Evolutionary conservation across 2,797 vertebrate genomes (phyloP), one percentile per base, ranked within the genome.

Genomic region (Danio kyathit): DNA sequence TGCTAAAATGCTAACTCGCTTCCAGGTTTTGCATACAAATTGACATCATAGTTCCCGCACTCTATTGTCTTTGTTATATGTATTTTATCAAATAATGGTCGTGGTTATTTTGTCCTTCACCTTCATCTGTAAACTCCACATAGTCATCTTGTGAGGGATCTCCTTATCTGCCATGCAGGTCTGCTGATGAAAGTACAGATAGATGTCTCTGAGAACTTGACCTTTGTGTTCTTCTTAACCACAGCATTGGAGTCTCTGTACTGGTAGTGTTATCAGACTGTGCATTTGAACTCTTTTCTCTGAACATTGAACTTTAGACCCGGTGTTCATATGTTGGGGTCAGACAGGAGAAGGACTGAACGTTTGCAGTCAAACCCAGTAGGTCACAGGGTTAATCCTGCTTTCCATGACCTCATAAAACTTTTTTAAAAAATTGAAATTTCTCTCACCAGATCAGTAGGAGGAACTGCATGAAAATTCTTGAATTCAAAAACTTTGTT

Each of bases 311-410:
- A 64, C 69, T 67, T 64, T 76, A 38, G 74, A 63, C 65, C 19
- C 21, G 44, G 48, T 46, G 43, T 57, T 46, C 48, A 57, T 46
- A 13, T 71, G 52, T 49, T 48, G 12, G 40, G 72, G 52, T 81
- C 43, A 48, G 19, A 21, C 52, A 57, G 16, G 14, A 29, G 29
- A 29, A 56, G 12, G 8, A 9, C 59, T 51, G 14, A 52, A 67
- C 13, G 63, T 40, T 66, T 67, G 63, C 19, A 66, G 63, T 29
- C 11, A 2, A 29, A 66, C 13, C 10, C 5, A 1, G 14, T 76
- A 41, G 66, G 79, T 81, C 48, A n/a, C 48, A 12, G 63, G 21
- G 67, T 73, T 76, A 72, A 72, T 77, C 74, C 54, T 64, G 14
- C 17, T 69, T 48, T 48, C 13, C 17, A 66, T 67, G 38, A 77